Conservation (phyloP, 2,113 vertebrate genomes). For the Abramis brama region DNA sequence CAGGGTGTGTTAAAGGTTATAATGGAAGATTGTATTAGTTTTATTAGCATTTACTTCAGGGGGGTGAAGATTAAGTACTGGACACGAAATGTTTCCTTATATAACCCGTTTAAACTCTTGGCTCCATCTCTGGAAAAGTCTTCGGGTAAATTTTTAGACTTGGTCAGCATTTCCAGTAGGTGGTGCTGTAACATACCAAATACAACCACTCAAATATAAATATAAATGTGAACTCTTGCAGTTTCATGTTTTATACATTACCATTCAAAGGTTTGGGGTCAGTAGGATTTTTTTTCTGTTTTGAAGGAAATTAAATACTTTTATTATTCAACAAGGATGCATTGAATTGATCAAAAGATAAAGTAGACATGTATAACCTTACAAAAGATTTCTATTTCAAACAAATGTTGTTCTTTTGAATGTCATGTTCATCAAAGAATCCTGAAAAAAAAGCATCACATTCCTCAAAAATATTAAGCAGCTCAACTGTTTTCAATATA, state of each 20-base stretch:
- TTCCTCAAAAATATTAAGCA: too few species aligned
- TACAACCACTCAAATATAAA: background rate
- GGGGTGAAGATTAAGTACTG: background rate
- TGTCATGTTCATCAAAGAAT: too few species aligned
- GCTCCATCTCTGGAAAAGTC: constrained; percentile 11
- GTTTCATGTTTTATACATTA: background rate
- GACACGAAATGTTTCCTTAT: background rate
- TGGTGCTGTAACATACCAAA: constrained; percentile 9
- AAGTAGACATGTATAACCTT: background rate
- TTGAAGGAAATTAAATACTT: background rate
- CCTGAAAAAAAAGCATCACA: too few species aligned
- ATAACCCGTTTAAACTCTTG: background rate
- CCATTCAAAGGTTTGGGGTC: background rate
- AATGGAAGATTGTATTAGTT: constrained; percentile 1
- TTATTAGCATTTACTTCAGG: constrained; percentile 11
- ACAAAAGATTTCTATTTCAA: background rate
- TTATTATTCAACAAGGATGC: background rate
- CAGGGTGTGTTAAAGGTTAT: too few species aligned
- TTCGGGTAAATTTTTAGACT: background rate
- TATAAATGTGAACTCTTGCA: background rate
- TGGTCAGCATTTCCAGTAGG: constrained; percentile 12
- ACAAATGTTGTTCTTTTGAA: background rate
- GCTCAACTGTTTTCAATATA: too few species aligned
- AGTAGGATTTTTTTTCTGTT: too few species aligned
- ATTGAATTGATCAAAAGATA: background rate